Evolutionary conservation across 2,113 vertebrate species (phyloP), one percentile per base, ranked within the genome.

Genomic region (Prolemur simus): DNA sequence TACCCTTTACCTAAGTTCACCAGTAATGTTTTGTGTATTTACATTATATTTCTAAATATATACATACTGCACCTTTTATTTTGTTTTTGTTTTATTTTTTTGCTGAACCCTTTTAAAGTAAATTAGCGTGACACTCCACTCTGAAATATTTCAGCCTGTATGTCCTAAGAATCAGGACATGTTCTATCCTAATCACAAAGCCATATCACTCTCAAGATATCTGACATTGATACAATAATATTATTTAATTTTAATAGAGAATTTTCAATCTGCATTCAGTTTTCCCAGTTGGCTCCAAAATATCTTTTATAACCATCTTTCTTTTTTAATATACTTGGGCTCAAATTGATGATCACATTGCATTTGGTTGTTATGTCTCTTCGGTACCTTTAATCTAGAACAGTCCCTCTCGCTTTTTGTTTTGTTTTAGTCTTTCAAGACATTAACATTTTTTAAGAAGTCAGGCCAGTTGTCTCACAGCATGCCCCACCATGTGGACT

Each of bases 281-380:
- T 87, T 81, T 88, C 37, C 56, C 56, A 39, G 23, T 66, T 77
- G 77, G 34, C 39, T 84, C 39, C 69, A 90, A 95, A 78, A 13
- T 73, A 56, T 77, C 18, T 87, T 86, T 90, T 39, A 27, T 64
- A 87, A 84, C 42, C 42, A 18, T 39, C 49, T 68, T 76, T 68
- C 39, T 64, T 29, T 69, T 37, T 90, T 77, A 54, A 63, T 60
- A 85, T 64, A 52, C 20, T 29, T 71, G 34, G 37, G 45, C 83
- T 94, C 71, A 96, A 93, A 81, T 42, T 39, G 58, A 93, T 54
- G 64, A 45, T 94, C 52, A 90, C 18, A 12, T 77, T 85, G 49
- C 37, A 47, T 78, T 82, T 83, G 20, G 23, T 82, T 54, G 58
- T 73, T 83, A 37, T n/a, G 21, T 95, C 21, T 74, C 66, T 68